phyloP scores from a whole-genome alignment of 2,113 vertebrate species.

The Xenopus borealis region DNA sequence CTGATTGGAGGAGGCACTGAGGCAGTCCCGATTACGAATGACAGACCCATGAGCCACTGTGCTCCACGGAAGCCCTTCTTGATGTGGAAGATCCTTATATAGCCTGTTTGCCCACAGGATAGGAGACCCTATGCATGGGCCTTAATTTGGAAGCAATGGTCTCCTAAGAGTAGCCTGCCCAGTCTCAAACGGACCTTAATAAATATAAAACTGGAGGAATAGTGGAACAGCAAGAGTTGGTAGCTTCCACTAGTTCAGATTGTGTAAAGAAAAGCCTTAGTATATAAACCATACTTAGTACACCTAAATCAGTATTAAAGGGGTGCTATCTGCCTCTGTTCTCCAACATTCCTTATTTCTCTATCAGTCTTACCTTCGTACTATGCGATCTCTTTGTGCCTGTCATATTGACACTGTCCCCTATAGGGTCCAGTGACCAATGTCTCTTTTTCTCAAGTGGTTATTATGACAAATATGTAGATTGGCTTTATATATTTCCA shows the following conservation, averaged over 20 bases:
- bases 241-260: slow-evolving; percentile 15
- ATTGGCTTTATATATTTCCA: neutral
- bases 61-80: slow-evolving; percentile 51
- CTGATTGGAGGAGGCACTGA: slow-evolving; percentile 48
- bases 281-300: neutral
- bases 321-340: slow-evolving; percentile 34
- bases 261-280: slow-evolving; percentile 38
- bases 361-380: slow-evolving; percentile 38
- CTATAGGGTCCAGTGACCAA: slow-evolving; percentile 14
- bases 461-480: neutral
- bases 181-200: slow-evolving; percentile 28
- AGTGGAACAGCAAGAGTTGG: slow-evolving; percentile 14
- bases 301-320: slow-evolving; percentile 16
- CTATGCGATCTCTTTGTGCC: slow-evolving; percentile 37
- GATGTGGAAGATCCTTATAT: slow-evolving; percentile 51
- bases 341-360: slow-evolving; percentile 44
- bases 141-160: slow-evolving; percentile 33
- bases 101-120: slow-evolving; percentile 49
- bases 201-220: slow-evolving; percentile 10
- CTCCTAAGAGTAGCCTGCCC: slow-evolving; percentile 33
- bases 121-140: slow-evolving; percentile 45
- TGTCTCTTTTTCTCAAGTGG: slow-evolving; percentile 1
- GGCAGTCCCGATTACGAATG: slow-evolving; percentile 45
- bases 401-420: slow-evolving; percentile 27
- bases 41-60: slow-evolving; percentile 52